Evolutionary conservation across 2,113 vertebrate species (phyloP).

Genomic region (Pseudorhombus dupliciocellatus): DNA sequence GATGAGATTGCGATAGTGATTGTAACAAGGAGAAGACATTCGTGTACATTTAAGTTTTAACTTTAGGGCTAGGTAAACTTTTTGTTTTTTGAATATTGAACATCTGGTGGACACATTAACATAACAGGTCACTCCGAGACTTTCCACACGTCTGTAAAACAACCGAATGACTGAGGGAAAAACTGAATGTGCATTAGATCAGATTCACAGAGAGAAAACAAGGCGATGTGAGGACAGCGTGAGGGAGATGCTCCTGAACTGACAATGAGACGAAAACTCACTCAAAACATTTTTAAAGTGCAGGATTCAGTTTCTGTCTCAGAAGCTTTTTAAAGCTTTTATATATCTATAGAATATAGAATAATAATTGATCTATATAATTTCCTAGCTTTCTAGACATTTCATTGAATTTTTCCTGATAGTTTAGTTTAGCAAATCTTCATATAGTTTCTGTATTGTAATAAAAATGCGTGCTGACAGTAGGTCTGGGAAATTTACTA

Average conservation of each 20-base stretch:
- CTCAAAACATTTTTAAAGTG: background rate
- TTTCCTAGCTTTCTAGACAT: background rate
- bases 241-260: too few relatives aligned
- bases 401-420: constrained; percentile 19
- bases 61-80: background rate
- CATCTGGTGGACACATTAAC: constrained; percentile 74
- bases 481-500: constrained; percentile 17
- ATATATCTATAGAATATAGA: too few relatives aligned
- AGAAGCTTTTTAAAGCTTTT: too few relatives aligned
- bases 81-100: constrained; percentile 44
- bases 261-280: background rate
- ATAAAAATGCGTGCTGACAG: constrained; percentile 32
- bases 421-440: constrained; percentile 8
- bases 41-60: too few relatives aligned
- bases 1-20: background rate
- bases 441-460: background rate
- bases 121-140: constrained; percentile 40
- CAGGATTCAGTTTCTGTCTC: background rate
- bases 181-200: constrained; percentile 34
- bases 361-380: too few relatives aligned
- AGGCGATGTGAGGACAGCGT: background rate
- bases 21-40: constrained; percentile 7
- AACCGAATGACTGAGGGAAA: constrained; percentile 55
- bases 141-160: constrained; percentile 59
- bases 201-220: constrained; percentile 41